phyloP scores from a whole-genome alignment of 2,797 vertebrate species.

The Xenopus petersii region DNA sequence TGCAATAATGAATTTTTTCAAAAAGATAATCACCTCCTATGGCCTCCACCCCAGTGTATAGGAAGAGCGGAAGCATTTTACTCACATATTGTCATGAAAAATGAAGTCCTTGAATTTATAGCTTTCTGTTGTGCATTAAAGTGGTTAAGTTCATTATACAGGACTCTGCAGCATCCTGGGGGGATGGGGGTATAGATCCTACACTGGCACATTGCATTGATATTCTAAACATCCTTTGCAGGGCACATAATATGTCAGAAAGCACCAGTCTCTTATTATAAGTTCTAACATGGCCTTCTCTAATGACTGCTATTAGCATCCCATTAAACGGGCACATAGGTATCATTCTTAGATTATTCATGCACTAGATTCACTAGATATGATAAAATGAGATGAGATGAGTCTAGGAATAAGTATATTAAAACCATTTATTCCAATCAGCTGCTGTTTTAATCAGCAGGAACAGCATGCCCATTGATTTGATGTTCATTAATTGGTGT shows the following conservation, averaged over 20 bases:
- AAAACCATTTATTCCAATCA: conserved; percentile 72
- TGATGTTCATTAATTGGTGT: conserved; percentile 69
- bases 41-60: too few species aligned
- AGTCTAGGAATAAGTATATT: conserved; percentile 67
- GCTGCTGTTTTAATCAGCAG: conserved; percentile 61
- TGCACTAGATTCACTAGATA: conserved; percentile 60
- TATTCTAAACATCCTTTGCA: conserved; percentile 39
- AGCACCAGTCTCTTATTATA: conserved; percentile 51
- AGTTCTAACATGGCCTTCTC: conserved; percentile 46
- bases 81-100: too few species aligned
- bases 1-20: too few species aligned
- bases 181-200: neutral
- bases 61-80: too few species aligned
- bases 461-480: conserved; percentile 60
- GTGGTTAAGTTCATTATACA: conserved; percentile 28
- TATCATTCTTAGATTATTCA: conserved; percentile 66
- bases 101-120: too few species aligned
- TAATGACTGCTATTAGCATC: conserved; percentile 60
- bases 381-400: conserved; percentile 67
- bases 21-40: too few species aligned
- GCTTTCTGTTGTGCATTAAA: neutral
- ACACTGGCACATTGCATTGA: conserved; percentile 31
- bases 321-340: conserved; percentile 62
- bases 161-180: conserved; percentile 15
- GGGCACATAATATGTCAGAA: conserved; percentile 43